Conservation (phyloP, 2,888 invertebrate genomes). For the Hemaris fuciformis region DNA sequence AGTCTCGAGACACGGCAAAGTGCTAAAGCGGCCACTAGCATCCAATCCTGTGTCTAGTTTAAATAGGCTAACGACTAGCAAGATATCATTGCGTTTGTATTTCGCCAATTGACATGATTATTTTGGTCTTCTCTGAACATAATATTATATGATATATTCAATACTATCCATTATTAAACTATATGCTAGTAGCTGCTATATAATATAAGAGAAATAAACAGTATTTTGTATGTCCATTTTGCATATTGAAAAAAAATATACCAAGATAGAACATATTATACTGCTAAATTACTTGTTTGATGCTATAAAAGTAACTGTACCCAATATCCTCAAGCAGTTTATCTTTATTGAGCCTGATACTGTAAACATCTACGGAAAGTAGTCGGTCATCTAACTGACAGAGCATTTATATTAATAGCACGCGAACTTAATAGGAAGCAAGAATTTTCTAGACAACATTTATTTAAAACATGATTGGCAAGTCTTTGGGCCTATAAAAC, state of each 20-base stretch:
- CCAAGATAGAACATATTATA: not conserved
- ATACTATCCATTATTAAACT: no score
- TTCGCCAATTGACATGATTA: no score
- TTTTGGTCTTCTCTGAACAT: no score
- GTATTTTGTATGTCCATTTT: not conserved
- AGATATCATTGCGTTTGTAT: no score
- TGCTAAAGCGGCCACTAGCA: no score
- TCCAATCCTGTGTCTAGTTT: no score
- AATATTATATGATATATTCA: no score
- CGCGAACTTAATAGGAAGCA: not conserved
- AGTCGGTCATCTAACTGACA: slow-evolving; percentile 20
- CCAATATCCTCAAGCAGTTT: not conserved
- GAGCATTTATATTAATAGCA: slow-evolving; percentile 9
- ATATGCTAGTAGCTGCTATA: no score
- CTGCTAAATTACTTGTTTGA: not conserved
- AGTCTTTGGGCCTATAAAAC: slow-evolving; percentile 28
- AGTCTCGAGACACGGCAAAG: no score
- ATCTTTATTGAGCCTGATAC: not conserved
- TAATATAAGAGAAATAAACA: no score
- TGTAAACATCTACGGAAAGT: not conserved
- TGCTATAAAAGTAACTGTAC: not conserved
- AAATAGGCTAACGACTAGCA: no score
- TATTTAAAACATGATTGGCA: slow-evolving; percentile 12
- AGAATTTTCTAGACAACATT: slow-evolving; percentile 12
- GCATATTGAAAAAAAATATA: no score